Conservation (phyloP, 2,797 vertebrate genomes). For the Protosalanx chinensis region DNA sequence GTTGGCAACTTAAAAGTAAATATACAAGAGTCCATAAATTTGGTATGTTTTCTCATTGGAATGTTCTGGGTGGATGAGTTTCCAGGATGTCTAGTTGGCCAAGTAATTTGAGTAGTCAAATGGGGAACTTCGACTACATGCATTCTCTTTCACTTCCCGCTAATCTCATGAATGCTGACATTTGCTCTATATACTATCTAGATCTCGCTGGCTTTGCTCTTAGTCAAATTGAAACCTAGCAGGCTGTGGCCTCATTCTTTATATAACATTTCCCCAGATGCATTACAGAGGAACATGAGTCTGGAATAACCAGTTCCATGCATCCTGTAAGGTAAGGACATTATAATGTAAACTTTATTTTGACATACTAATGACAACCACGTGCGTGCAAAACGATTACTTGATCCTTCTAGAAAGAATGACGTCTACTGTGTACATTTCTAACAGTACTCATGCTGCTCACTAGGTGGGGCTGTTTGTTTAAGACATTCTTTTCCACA, state of each 20-base stretch:
- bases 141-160: too few relatives aligned
- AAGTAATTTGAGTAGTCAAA: too few relatives aligned
- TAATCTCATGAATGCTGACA: too few relatives aligned
- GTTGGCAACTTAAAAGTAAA: not conserved
- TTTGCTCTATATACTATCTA: too few relatives aligned
- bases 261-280: not conserved
- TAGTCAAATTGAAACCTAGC: not conserved
- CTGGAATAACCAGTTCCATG: not conserved
- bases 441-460: not conserved
- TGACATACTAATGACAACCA: not conserved
- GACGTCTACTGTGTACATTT: not conserved
- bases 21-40: not conserved
- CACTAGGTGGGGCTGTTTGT: constrained; percentile 50
- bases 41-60: not conserved
- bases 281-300: not conserved
- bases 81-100: too few relatives aligned
- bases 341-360: not conserved
- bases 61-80: not conserved
- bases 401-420: not conserved
- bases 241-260: not conserved
- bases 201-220: not conserved
- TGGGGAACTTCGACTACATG: too few relatives aligned
- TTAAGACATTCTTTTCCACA: constrained; percentile 60
- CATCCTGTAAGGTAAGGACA: too few relatives aligned
- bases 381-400: not conserved